Evolutionary conservation across 2,888 invertebrate species (phyloP).

Genomic region (Tanaodytes sp.): DNA sequence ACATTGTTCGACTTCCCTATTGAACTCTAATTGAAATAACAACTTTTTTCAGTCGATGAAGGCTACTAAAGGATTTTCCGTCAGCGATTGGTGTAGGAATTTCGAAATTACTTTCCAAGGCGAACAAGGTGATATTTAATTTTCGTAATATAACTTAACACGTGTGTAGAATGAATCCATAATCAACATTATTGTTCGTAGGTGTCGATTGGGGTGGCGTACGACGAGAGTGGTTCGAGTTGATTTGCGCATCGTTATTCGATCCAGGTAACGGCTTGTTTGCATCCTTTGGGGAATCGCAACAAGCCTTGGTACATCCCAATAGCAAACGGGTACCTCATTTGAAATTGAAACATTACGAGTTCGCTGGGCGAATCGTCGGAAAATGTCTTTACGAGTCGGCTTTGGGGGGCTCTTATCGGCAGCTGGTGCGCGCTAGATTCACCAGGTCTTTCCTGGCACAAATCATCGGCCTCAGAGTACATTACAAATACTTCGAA

Average conservation of each 20-base stretch:
- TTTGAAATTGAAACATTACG: slow-evolving; percentile 90
- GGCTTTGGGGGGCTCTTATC: slow-evolving; percentile 89
- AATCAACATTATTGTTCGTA: no score
- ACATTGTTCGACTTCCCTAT: no score
- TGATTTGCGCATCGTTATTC: slow-evolving; percentile 89
- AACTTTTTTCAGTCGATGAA: slow-evolving; percentile 80
- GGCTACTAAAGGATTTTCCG: slow-evolving; percentile 86
- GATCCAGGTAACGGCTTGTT: slow-evolving; percentile 89
- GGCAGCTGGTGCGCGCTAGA: slow-evolving; percentile 90
- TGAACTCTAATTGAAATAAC: no score
- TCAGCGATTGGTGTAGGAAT: slow-evolving; percentile 95
- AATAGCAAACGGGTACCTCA: slow-evolving; percentile 84
- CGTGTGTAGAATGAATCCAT: no score
- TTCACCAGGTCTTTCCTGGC: slow-evolving; percentile 94
- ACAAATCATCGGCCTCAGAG: slow-evolving; percentile 92
- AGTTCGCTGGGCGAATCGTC: slow-evolving; percentile 93
- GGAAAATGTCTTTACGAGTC: slow-evolving; percentile 97
- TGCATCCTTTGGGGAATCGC: slow-evolving; percentile 87
- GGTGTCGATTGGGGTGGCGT: slow-evolving; percentile 96
- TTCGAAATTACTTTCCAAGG: slow-evolving; percentile 94
- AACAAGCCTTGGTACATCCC: slow-evolving; percentile 92
- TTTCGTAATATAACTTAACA: no score
- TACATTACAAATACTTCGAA: slow-evolving; percentile 96
- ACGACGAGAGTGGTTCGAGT: slow-evolving; percentile 94
- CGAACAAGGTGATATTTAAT: slow-evolving; percentile 87